Conservation (phyloP, 2,113 vertebrate species). For the Anarhynchus alexandrinus region DNA sequence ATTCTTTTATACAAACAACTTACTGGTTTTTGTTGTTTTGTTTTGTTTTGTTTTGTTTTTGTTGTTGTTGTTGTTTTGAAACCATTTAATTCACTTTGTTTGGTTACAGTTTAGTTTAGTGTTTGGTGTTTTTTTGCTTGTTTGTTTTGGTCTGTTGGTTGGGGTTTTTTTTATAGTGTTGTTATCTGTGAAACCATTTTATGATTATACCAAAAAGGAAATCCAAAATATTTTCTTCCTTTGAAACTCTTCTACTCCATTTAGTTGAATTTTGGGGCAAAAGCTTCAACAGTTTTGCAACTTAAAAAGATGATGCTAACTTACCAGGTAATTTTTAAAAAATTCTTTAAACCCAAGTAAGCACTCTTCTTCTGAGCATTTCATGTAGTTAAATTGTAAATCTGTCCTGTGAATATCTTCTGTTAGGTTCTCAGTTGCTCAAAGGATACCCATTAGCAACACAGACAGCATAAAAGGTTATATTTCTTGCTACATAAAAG, state of each 20-base stretch:
- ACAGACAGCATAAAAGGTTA: neutral
- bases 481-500: conserved; percentile 35
- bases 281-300: neutral
- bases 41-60: neutral
- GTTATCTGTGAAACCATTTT: neutral
- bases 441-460: conserved; percentile 31
- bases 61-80: too few relatives aligned
- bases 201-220: neutral
- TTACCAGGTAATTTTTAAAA: neutral
- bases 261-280: neutral
- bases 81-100: too few relatives aligned
- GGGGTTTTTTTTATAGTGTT: neutral
- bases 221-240: neutral
- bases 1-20: neutral
- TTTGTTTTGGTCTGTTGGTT: neutral
- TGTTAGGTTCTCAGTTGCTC: neutral
- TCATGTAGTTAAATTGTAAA: conserved; percentile 9
- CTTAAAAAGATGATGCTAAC: neutral
- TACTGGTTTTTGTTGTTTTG: neutral
- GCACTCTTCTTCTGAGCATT: neutral
- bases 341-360: neutral
- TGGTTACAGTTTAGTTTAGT: too few relatives aligned
- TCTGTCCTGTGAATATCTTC: neutral
- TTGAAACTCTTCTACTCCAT: neutral
- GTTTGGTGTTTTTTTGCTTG: too few relatives aligned